Evolutionary conservation across 2,888 invertebrate species (phyloP).

Genomic region (Xestia xanthographa): DNA sequence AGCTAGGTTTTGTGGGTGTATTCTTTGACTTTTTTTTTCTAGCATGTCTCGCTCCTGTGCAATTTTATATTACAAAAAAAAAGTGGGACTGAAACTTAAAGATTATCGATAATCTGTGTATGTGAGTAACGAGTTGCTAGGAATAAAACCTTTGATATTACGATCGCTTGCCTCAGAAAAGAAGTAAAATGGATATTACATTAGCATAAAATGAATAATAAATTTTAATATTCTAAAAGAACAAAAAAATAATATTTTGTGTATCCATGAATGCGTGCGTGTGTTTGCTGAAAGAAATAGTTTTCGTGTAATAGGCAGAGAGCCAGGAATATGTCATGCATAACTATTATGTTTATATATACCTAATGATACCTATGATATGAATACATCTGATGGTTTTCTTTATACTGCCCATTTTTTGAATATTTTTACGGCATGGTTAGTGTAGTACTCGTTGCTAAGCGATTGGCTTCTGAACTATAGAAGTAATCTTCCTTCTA

Average conservation of each 20-base stretch:
- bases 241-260: constrained; percentile 3
- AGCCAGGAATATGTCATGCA: constrained; percentile 43
- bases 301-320: constrained; percentile 30
- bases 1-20: neutral
- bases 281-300: constrained; percentile 12
- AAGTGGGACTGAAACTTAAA: neutral
- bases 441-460: too few species aligned
- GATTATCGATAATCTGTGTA: neutral
- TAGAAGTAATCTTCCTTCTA: too few species aligned
- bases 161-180: neutral
- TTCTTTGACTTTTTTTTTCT: neutral
- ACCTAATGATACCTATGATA: neutral
- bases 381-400: neutral
- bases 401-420: constrained; percentile 8
- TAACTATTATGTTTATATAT: constrained; percentile 24
- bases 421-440: neutral
- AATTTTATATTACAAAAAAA: too few species aligned
- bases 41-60: too few species aligned
- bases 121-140: too few species aligned
- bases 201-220: constrained; percentile 6
- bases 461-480: neutral
- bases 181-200: neutral
- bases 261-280: neutral
- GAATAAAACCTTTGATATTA: neutral
- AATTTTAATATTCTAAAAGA: neutral